Evolutionary conservation across 64 coral and sea anemone genomes (phyloP).

Genomic region (Dendronephthya gigantea): DNA sequence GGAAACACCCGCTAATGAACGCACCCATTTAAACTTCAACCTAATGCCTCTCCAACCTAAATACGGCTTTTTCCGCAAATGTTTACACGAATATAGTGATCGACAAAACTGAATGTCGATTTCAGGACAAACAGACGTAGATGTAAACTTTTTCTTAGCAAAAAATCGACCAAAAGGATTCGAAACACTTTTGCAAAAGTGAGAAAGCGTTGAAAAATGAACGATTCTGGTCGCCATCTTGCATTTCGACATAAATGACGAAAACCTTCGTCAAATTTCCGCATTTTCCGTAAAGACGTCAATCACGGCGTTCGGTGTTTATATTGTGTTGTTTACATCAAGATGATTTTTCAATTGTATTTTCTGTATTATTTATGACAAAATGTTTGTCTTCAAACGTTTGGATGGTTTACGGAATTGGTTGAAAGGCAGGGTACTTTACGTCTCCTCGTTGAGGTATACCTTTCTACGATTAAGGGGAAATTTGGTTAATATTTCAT

Average conservation of each 20-base stretch:
- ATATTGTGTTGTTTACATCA: background rate
- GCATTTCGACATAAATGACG: no score
- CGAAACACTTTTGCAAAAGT: background rate
- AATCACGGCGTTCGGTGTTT: background rate
- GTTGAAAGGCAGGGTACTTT: background rate
- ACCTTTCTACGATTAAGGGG: no score
- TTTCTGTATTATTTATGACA: background rate
- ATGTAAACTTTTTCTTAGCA: background rate
- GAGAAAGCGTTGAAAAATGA: background rate
- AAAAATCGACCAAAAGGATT: background rate
- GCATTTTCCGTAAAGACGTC: background rate
- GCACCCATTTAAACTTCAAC: background rate
- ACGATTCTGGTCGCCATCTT: background rate
- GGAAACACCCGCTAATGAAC: background rate
- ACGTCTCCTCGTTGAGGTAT: background rate
- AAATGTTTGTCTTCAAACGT: background rate
- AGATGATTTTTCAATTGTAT: background rate
- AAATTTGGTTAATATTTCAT: no score
- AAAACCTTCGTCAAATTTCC: background rate
- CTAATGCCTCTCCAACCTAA: background rate
- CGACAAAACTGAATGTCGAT: background rate
- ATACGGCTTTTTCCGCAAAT: background rate
- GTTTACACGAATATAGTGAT: background rate
- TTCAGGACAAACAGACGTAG: background rate
- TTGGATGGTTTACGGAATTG: slow-evolving; percentile 3